Evolutionary conservation across 2,888 invertebrate genomes (phyloP).

Genomic region (Altica lythri): DNA sequence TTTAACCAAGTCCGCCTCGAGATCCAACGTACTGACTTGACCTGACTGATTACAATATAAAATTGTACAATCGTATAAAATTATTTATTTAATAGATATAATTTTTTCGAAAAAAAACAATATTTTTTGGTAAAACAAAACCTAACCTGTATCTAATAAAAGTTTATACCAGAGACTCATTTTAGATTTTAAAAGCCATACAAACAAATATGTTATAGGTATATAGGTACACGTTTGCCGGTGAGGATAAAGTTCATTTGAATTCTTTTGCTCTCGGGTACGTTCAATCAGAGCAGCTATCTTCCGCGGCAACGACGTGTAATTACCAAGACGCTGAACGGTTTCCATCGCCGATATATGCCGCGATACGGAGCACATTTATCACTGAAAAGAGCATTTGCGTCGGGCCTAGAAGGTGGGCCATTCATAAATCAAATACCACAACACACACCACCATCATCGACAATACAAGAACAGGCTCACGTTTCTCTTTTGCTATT

Average conservation of each 20-base stretch:
- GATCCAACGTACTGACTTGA: too few species aligned
- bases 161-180: too few species aligned
- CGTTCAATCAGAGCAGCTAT: slow-evolving; percentile 49
- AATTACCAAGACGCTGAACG: slow-evolving; percentile 47
- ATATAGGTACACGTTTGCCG: background rate
- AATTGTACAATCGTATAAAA: too few species aligned
- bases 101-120: too few species aligned
- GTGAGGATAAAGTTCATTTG: slow-evolving; percentile 25
- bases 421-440: slow-evolving; percentile 47
- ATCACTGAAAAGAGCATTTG: slow-evolving; percentile 42
- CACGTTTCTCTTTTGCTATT: background rate
- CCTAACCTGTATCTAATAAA: too few species aligned
- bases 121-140: too few species aligned
- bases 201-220: too few species aligned
- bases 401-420: slow-evolving; percentile 42
- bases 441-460: slow-evolving; percentile 31
- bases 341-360: slow-evolving; percentile 42
- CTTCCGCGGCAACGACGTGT: slow-evolving; percentile 44
- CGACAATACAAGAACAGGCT: too few species aligned
- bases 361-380: slow-evolving; percentile 45
- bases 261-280: slow-evolving; percentile 47
- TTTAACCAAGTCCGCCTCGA: too few species aligned
- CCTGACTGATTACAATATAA: too few species aligned
- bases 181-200: too few species aligned
- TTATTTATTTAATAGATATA: too few species aligned